phyloP scores from a whole-genome alignment of 2,113 vertebrate genomes.

The Leucopternis melanops region DNA sequence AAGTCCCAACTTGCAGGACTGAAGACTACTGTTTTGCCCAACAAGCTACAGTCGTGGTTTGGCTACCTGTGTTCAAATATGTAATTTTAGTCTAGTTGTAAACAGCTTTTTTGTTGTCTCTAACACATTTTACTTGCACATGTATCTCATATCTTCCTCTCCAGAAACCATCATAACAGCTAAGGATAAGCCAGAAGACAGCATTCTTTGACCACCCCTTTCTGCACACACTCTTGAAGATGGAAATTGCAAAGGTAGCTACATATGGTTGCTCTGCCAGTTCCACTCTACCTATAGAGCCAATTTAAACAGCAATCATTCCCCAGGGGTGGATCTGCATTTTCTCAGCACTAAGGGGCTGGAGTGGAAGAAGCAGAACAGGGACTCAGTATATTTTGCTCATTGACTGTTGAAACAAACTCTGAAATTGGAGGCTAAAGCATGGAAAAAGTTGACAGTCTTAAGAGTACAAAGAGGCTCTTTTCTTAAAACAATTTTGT shows the following conservation, averaged over 20 bases:
- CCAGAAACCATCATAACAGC: background rate
- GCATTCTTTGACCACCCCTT: background rate
- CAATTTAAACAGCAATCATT: background rate
- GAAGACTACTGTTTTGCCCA: background rate
- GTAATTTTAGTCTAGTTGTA: background rate
- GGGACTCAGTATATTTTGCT: background rate
- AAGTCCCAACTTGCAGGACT: background rate
- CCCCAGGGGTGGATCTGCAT: background rate
- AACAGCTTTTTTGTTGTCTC: background rate
- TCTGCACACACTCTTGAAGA: background rate
- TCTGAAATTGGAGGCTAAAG: background rate
- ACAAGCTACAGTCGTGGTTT: background rate
- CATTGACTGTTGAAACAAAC: background rate
- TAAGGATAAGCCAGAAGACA: background rate
- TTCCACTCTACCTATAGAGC: background rate
- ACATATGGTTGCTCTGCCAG: background rate
- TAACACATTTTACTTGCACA: background rate
- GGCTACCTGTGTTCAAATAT: background rate
- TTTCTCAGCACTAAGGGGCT: background rate
- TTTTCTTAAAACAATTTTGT: background rate
- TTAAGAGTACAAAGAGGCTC: fast-evolving
- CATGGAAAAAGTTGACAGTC: background rate
- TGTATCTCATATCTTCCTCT: background rate
- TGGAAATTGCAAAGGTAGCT: background rate
- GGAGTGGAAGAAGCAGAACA: background rate